Evolutionary conservation across 1,140 invertebrate species (phyloP).

Genomic region (Aleiodes sp.): DNA sequence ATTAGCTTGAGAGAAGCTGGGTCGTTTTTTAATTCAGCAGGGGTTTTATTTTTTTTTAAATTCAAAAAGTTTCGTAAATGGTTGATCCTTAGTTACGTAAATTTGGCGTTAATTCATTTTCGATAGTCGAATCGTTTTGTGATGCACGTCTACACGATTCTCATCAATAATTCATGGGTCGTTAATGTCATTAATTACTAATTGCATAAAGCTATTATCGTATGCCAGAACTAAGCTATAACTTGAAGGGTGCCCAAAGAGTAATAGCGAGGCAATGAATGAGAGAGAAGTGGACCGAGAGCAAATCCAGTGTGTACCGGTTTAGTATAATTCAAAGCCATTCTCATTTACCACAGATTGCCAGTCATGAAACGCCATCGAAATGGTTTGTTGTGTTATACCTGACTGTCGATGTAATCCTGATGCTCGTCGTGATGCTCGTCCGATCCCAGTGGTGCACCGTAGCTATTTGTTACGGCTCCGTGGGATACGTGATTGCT

Average conservation of each 20-base stretch:
- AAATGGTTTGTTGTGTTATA: slow-evolving; percentile 37
- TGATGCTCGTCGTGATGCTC: slow-evolving; percentile 56
- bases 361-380: neutral
- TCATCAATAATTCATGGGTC: slow-evolving; percentile 30
- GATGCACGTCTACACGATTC: neutral
- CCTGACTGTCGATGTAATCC: slow-evolving; percentile 62
- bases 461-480: slow-evolving; percentile 57
- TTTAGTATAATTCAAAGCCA: neutral
- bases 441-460: slow-evolving; percentile 47
- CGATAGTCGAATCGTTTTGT: neutral
- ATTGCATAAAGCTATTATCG: slow-evolving; percentile 30
- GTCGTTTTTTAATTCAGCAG: neutral
- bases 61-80: no score
- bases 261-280: neutral
- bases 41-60: neutral
- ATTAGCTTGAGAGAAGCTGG: no score
- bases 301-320: neutral
- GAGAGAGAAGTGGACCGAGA: no score
- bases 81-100: neutral
- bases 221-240: neutral
- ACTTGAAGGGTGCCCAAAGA: neutral
- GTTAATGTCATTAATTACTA: slow-evolving; percentile 29
- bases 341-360: neutral
- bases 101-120: slow-evolving; percentile 25
- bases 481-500: slow-evolving; percentile 50